phyloP scores from a whole-genome alignment of 2,797 vertebrate species.

The Pangasius djambal region DNA sequence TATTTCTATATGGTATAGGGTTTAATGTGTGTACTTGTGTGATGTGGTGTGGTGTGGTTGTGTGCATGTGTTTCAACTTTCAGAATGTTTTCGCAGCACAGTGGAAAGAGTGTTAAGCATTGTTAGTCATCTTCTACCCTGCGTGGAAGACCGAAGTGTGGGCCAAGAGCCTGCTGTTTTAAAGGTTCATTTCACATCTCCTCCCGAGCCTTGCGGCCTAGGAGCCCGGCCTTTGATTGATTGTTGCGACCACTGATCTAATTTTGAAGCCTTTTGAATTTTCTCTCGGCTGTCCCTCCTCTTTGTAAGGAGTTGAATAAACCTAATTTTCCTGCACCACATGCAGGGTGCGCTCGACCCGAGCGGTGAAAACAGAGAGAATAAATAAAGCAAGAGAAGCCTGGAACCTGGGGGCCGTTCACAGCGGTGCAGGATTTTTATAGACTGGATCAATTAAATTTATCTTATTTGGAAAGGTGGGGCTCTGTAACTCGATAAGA shows the following conservation, averaged over 20 bases:
- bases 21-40: conserved; percentile 21
- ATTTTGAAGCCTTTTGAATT: conserved; percentile 80
- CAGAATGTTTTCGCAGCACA: conserved; percentile 50
- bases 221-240: conserved; percentile 78
- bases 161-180: conserved; percentile 74
- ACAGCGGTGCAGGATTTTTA: conserved; percentile 77
- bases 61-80: conserved; percentile 35
- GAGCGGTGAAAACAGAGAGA: conserved; percentile 71
- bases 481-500: conserved; percentile 95
- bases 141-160: conserved; percentile 65
- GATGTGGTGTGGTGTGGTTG: conserved; percentile 14
- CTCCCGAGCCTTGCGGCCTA: conserved; percentile 66
- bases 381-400: conserved; percentile 78
- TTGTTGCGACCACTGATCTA: conserved; percentile 81
- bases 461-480: conserved; percentile 95
- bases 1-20: conserved; percentile 17
- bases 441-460: conserved; percentile 96
- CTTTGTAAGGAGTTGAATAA: conserved; percentile 73
- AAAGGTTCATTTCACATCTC: conserved; percentile 77
- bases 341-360: conserved; percentile 70
- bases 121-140: conserved; percentile 60
- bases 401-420: conserved; percentile 68
- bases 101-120: conserved; percentile 53
- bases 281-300: conserved; percentile 70
- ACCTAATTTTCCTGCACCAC: conserved; percentile 79